Evolutionary conservation across 2,113 vertebrate genomes (phyloP).

Genomic region (Oreochromis tanganicae): DNA sequence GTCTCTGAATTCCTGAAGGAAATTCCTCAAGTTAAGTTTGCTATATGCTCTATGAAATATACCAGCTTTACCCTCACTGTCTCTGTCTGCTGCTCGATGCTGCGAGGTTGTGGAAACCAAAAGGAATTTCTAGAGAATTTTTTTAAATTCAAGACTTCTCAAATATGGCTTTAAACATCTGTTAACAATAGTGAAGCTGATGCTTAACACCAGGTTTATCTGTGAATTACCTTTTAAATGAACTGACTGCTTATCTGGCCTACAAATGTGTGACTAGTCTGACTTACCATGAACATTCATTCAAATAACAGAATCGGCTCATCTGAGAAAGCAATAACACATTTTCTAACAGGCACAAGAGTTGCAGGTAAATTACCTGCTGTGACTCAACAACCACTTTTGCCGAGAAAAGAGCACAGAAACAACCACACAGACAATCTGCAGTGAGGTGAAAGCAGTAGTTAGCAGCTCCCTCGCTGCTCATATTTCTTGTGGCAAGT

Average conservation of each 20-base stretch:
- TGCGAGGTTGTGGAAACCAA: background rate
- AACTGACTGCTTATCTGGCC: accelerated
- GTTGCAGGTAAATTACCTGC: background rate
- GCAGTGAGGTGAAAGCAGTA: background rate
- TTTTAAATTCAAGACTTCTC: background rate
- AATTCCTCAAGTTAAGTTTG: background rate
- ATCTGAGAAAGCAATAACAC: background rate
- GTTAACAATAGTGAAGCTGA: background rate
- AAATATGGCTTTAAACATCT: background rate
- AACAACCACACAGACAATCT: background rate
- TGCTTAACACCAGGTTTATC: background rate
- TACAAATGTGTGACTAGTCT: background rate
- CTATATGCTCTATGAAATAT: background rate
- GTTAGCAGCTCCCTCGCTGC: background rate
- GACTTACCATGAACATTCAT: background rate
- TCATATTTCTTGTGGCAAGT: background rate
- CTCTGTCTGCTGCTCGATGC: background rate
- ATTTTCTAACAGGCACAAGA: background rate
- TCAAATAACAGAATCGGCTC: background rate
- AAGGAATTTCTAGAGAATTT: background rate
- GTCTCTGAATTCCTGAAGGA: background rate
- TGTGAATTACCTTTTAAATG: background rate
- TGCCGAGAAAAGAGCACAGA: accelerated
- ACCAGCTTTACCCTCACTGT: background rate
- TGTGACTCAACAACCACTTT: background rate